These are phyloP conservation scores for Erpornis zantholeuca DNA, from an alignment of 2,113 vertebrate species.

Conservation along the genomic window DNA sequence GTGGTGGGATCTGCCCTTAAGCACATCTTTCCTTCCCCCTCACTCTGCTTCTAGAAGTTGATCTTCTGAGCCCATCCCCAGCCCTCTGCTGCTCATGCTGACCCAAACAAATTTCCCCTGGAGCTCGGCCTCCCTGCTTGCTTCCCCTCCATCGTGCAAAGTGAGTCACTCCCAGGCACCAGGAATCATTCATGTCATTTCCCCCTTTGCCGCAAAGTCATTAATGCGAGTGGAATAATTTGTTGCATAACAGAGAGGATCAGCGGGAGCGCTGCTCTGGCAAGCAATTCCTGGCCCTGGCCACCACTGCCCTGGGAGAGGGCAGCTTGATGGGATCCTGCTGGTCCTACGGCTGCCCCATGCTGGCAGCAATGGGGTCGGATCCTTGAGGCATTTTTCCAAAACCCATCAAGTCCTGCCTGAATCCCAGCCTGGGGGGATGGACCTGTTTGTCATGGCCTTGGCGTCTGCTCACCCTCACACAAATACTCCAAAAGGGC, in stretches of 20 bases:
- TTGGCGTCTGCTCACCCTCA: not conserved
- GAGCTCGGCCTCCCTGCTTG: accelerated
- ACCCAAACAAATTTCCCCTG: not conserved
- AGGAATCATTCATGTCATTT: slow-evolving; percentile 52
- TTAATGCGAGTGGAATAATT: slow-evolving; percentile 60
- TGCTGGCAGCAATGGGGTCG: not conserved
- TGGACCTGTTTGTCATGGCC: not conserved
- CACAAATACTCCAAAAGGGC: not conserved
- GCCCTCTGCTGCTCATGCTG: not conserved
- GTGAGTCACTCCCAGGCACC: slow-evolving; percentile 38
- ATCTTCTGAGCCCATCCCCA: not conserved
- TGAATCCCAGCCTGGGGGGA: not conserved
- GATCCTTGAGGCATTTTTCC: not conserved
- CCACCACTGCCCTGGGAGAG: not conserved
- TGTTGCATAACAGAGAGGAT: slow-evolving; percentile 46
- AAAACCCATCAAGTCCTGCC: not conserved
- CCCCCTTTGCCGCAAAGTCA: slow-evolving; percentile 60
- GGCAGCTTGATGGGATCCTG: not conserved
- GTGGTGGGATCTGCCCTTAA: not conserved
- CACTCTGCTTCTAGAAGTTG: not conserved
- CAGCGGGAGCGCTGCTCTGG: not conserved
- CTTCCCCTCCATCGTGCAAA: not conserved
- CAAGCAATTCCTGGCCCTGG: not conserved
- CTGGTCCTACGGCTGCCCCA: accelerated
- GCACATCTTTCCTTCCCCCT: not conserved